Base-by-base conservation (phyloP, 2,888 invertebrate species). In the Orchesella flavescens region DNA sequence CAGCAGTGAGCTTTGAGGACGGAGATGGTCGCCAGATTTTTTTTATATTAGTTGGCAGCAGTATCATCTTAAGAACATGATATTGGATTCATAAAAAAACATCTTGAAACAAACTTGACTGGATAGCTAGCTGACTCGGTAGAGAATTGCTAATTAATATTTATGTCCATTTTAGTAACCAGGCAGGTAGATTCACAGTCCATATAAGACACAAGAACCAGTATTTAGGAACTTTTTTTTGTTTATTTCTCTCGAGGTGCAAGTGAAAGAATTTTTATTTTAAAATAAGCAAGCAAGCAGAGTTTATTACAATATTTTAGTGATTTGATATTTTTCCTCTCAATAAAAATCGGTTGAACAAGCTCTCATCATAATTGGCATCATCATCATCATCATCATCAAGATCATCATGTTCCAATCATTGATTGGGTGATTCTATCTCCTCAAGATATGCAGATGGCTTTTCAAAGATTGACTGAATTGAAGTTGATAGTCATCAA, bases 401-500 rank as follows among this genome's bases (percentile, higher is more conserved):
- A 65, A 23, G 21, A 71, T 53, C 23, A 61, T 46, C 34, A 34
- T 34, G 34, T 34, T 34, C 34, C 34, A 34, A 75, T 19, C 44
- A 63, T 34, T 75, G 24, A 53, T 49, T 75, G 24, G 75, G 23
- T 24, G 63, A 61, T 81, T 34, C 34, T 34, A 34, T 34, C 34
- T 34, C 34, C 71, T 53, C 59, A 53, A 74, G 46, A 74, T n/a
- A 66, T 81, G 59, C 68, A 74, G 81, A 74, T 81, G 75, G 68
- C 55, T 71, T 55, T 24, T 24, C 23, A 66, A 61, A 59, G 34
- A 34, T 34, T 34, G 34, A 75, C 69, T 75, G 61, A 49, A 69
- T 74, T 74, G 74, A 81, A 68, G 53, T 75, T 75, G 74, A 81
- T 81, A 75, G 63, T 81, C 69, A 75, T 81, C 75, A 81, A 75